Conservation (phyloP, 2,797 vertebrate genomes). For the Mus caroli region DNA sequence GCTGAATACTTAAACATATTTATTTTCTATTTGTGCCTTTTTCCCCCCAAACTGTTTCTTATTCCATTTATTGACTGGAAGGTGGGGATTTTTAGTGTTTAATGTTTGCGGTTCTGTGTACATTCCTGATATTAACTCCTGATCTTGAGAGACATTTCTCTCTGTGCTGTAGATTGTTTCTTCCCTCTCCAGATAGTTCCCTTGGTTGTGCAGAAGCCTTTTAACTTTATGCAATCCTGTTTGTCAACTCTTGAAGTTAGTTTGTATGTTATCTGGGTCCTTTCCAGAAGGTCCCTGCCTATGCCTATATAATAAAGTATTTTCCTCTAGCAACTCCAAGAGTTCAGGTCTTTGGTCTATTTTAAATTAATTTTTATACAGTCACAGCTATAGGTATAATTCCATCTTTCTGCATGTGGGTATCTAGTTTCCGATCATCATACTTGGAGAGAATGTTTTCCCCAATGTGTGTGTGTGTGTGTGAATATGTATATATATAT, state of each 20-base stretch:
- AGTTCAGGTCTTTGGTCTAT: background rate
- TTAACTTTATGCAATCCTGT: background rate
- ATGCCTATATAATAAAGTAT: background rate
- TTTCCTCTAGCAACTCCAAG: background rate
- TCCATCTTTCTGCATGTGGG: background rate
- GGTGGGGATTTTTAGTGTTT: background rate
- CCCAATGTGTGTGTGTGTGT: background rate
- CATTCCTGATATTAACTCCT: background rate
- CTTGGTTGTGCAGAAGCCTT: background rate
- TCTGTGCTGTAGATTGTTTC: background rate
- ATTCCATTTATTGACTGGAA: background rate
- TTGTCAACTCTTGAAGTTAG: background rate
- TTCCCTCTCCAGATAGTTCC: background rate
- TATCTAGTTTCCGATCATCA: background rate
- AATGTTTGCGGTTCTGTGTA: background rate
- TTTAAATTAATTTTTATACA: background rate
- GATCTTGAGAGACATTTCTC: background rate
- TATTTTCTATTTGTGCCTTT: background rate
- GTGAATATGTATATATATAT: no score
- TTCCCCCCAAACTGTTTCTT: background rate
- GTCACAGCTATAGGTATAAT: background rate
- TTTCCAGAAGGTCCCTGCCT: background rate
- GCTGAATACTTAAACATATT: background rate
- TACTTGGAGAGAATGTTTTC: background rate
- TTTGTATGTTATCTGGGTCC: background rate